Evolutionary conservation across 23 tunicate species (phyloP), one percentile per base, ranked within the genome.

Genomic region (Styela clava): DNA sequence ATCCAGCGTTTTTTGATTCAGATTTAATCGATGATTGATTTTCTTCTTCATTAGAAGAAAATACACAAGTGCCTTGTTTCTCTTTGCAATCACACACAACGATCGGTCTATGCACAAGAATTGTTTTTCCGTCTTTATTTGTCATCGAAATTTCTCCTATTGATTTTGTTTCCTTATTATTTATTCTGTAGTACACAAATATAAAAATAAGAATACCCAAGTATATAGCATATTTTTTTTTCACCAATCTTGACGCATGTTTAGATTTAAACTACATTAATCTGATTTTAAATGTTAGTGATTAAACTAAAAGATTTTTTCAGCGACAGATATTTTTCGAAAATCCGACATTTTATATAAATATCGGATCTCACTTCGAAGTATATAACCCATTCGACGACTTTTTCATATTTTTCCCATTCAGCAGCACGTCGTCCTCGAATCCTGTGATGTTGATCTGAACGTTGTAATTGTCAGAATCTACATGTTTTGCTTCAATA

Each of bases 11-110:
- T 12, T 12, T 44, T 7, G 12, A 44, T n/a, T 79, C 34, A 21
- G 34, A 3, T 30, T 33, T 5, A 12, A 16, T 68, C 12, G 2
- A 3, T 34, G 5, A 3, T 3, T 21, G 20, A 30, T 21, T 22
- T 21, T 31, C 24, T 18, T 26, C 77, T 61, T 3, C 68, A 24
- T 3, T 26, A 12, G 3, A 27, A 2, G 71, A 35, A 27, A 62
- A 83, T 21, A 64, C 69, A 52, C 89, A 85, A 9, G 62, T 34
- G 24, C 89, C 84, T 2, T 29, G 81, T 2, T 62, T 56, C 44
- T 52, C 52, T 7, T 33, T 84, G 52, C 95, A 90, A 62, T 79
- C 30, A 35, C 95, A 90, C 12, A 69, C 51, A 2, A 85, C 62
- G 26, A 90, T 62, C 24, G 81, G 81, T 44, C 2, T 25, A 44